Evolutionary conservation across 53 echinoderm and acorn worm genomes (phyloP), one percentile per base, ranked within the genome.

Genomic region (Apostichopus leukothele): DNA sequence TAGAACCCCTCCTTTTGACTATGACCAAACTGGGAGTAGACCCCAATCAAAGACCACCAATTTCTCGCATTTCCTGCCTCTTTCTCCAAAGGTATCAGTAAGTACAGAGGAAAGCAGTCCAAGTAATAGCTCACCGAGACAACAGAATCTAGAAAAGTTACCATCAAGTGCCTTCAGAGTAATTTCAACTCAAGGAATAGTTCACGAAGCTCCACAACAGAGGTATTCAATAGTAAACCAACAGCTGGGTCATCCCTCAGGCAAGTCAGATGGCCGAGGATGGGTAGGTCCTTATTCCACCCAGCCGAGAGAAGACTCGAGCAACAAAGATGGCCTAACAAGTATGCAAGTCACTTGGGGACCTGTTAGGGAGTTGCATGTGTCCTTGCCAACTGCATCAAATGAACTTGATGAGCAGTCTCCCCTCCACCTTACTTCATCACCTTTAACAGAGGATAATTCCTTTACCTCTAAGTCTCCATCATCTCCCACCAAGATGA

Each of bases 341-440:
- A 84, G 50, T 66, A 13, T 71, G 11, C 85, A 85, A 20, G 85
- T 60, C 27, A 51, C 60, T 9, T 85, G 85, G 85, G 50, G 85
- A 50, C 85, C 85, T 67, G 85, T 85, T 1, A 85, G 18, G 60
- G 67, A 67, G 68, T 6, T 85, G 16, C 67, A 66, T 51, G 67
- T 85, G 13, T 85, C 85, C 4, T 22, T 85, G 21, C 85, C 67
- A 85, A 85, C 27, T 85, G 85, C 60, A 67, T 6, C 71, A 71
- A 18, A 71, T 71, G 85, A 85, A 63, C 14, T 57, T 12, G 53
- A 23, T 16, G 83, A 83, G 57, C 85, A 85, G 27, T 85, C 85
- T 19, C 85, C 85, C 23, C 83, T 83, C 74, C 10, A 57, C 1
- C n/a, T n/a, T 5, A 1, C 71, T 71, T 71, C 71, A 71, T 71